Percentiles rank a stretch among this genome's conserved stretches.
These are phyloP conservation scores for Limenitis camilla DNA, from an alignment of 2,888 invertebrate genomes.

Conservation along the genomic window DNA sequence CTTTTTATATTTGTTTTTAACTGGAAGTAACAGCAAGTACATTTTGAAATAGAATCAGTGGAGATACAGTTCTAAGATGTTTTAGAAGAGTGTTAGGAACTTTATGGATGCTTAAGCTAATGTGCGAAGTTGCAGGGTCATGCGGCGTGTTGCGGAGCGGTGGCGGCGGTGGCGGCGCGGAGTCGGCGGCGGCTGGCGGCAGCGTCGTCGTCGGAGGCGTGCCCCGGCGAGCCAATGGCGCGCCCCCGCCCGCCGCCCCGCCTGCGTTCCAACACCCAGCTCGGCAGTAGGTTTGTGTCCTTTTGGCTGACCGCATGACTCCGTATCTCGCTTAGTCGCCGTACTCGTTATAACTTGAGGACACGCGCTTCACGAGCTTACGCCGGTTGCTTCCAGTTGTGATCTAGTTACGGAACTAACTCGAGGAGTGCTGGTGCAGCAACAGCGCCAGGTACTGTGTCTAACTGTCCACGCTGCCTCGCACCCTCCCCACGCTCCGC, in stretches of 20 bases:
- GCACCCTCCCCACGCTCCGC: constrained; percentile 31
- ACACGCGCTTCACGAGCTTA: constrained; percentile 68
- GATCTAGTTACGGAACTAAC: constrained; percentile 50
- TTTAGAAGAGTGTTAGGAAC: too few relatives aligned
- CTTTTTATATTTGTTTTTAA: too few relatives aligned
- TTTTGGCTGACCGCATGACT: constrained; percentile 77
- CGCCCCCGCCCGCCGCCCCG: constrained; percentile 52
- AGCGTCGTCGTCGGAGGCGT: constrained; percentile 54
- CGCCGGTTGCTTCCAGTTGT: constrained; percentile 60
- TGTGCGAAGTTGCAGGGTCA: too few relatives aligned
- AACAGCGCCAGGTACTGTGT: constrained; percentile 62
- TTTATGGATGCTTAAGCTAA: too few relatives aligned
- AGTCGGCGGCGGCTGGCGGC: constrained; percentile 31
- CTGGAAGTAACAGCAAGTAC: too few relatives aligned
- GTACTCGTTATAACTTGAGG: constrained; percentile 63
- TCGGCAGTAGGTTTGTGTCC: constrained; percentile 75
- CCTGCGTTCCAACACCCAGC: constrained; percentile 56
- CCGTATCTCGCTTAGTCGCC: constrained; percentile 74
- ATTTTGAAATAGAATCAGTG: too few relatives aligned
- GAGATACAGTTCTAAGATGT: too few relatives aligned
- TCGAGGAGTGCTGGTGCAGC: constrained; percentile 54
- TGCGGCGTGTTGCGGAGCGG: constrained; percentile 6
- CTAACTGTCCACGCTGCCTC: constrained; percentile 40
- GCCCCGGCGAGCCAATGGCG: constrained; percentile 68
- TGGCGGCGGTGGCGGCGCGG: constrained; percentile 30